Conservation (phyloP, 1,140 invertebrate species). For the Asobara japonica region DNA sequence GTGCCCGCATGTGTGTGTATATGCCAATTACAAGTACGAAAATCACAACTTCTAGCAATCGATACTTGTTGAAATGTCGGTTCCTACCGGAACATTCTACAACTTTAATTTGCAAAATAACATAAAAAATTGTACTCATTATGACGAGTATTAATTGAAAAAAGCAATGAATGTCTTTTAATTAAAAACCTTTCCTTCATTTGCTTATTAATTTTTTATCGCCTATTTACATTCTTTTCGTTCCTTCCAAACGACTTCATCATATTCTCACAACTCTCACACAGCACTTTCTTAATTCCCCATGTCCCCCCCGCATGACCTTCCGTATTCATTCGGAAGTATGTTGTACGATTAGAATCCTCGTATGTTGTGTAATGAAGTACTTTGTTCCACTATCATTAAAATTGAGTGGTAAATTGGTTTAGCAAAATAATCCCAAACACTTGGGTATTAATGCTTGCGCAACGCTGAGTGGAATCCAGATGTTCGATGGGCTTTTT, state of each 20-base stretch:
- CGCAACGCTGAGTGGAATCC: neutral
- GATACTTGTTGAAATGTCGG: too few relatives aligned
- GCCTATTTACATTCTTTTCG: neutral
- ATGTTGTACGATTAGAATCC: neutral
- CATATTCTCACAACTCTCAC: neutral
- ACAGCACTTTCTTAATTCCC: neutral
- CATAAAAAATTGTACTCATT: too few relatives aligned
- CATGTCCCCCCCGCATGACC: neutral
- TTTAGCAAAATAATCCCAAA: neutral
- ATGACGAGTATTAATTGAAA: too few relatives aligned
- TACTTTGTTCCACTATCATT: neutral
- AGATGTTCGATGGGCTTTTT: neutral
- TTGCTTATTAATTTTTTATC: neutral
- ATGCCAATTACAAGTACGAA: too few relatives aligned
- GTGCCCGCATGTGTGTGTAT: too few relatives aligned
- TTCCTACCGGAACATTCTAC: too few relatives aligned
- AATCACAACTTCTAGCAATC: too few relatives aligned
- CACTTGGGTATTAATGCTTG: neutral
- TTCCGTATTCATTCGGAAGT: neutral
- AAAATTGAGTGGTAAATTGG: neutral
- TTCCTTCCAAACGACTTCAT: neutral
- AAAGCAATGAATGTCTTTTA: too few relatives aligned
- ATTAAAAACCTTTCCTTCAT: neutral
- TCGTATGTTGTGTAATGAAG: neutral
- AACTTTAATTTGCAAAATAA: too few relatives aligned